phyloP scores from a whole-genome alignment of 1,140 invertebrate species.

The Diorhabda sublineata region DNA sequence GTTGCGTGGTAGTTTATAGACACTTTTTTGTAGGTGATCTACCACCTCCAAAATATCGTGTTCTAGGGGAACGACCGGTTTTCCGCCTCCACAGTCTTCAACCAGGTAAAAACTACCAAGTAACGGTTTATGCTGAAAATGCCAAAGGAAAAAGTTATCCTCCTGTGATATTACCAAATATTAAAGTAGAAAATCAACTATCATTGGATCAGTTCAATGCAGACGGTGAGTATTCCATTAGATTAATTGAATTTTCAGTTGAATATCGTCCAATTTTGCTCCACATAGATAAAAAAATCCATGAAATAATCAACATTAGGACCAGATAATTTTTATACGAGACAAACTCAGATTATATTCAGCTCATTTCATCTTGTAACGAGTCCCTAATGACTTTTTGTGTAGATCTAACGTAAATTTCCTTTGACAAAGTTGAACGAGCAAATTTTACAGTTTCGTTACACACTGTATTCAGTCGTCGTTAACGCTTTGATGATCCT shows the following conservation, averaged over 20 bases:
- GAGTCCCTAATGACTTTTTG: too few species aligned
- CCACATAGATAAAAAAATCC: too few species aligned
- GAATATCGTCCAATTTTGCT: too few species aligned
- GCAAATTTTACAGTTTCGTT: too few species aligned
- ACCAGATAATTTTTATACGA: too few species aligned
- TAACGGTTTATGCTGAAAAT: constrained; percentile 67
- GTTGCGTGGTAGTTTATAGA: constrained; percentile 1
- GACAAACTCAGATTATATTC: too few species aligned
- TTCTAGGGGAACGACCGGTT: constrained; percentile 57
- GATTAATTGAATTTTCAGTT: too few species aligned
- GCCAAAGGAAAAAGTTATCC: constrained; percentile 64
- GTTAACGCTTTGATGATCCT: background rate
- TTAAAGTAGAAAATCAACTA: constrained; percentile 49
- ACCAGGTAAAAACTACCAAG: constrained; percentile 61
- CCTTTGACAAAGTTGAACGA: too few species aligned
- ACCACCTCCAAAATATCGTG: constrained; percentile 50
- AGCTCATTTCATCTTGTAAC: too few species aligned
- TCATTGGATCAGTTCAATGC: background rate
- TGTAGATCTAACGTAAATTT: too few species aligned
- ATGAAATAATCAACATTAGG: too few species aligned
- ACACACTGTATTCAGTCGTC: background rate
- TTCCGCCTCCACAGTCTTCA: constrained; percentile 64
- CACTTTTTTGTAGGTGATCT: constrained; percentile 19
- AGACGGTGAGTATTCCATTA: background rate
- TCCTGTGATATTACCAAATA: constrained; percentile 56